phyloP scores from a whole-genome alignment of 2,888 invertebrate species.

The Nephrotoma appendiculata region DNA sequence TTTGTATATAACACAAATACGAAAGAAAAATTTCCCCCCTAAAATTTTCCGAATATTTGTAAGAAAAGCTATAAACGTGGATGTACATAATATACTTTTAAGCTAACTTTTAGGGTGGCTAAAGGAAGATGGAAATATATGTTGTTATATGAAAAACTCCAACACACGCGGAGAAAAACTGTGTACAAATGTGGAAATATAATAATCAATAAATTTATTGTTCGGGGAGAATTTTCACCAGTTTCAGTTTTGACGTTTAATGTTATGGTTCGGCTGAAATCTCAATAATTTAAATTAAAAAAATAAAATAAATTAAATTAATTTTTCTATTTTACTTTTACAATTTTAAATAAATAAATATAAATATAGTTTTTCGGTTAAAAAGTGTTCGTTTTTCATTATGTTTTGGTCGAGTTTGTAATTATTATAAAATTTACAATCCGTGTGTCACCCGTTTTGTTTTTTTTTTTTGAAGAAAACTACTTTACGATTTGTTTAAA shows the following conservation, averaged over 20 bases:
- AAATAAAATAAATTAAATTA: neutral
- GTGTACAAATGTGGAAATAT: neutral
- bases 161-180: neutral
- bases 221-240: neutral
- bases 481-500: neutral
- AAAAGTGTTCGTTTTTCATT: neutral
- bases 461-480: neutral
- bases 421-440: neutral
- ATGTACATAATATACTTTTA: neutral
- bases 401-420: neutral
- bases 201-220: conserved; percentile 2
- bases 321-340: too few species aligned
- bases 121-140: neutral
- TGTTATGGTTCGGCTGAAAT: conserved; percentile 1
- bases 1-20: neutral
- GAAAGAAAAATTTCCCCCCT: neutral
- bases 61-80: neutral
- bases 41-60: neutral
- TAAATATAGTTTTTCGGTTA: neutral
- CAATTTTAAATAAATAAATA: neutral
- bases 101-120: neutral
- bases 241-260: conserved; percentile 4
- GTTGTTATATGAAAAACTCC: neutral
- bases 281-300: neutral
- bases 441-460: neutral